Conservation (phyloP, 1,140 invertebrate genomes). For the Homarus americanus region DNA sequence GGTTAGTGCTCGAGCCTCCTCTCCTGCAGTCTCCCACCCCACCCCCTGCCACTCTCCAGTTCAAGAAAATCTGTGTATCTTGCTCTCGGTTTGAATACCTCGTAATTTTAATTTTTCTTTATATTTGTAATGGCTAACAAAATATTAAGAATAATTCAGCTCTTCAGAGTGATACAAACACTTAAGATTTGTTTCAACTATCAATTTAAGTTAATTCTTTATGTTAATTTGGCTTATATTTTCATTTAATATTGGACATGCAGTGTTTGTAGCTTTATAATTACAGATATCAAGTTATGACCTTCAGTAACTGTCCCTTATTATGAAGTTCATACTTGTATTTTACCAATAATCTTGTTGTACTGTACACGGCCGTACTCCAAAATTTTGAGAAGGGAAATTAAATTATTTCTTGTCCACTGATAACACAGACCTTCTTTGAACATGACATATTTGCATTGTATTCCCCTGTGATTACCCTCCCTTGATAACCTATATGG, state of each 20-base stretch:
- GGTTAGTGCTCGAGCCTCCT: slow-evolving; percentile 44
- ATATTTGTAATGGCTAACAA: not conserved
- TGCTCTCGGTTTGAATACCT: not conserved
- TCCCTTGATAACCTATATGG: not conserved
- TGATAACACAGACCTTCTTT: not conserved
- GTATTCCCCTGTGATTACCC: not conserved
- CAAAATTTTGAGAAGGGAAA: not conserved
- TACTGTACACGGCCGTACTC: not conserved
- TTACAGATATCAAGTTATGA: not conserved
- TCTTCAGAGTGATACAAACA: no score
- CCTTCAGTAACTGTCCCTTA: not conserved
- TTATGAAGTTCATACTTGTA: not conserved
- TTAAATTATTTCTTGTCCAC: not conserved
- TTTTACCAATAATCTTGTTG: not conserved
- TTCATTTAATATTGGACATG: not conserved
- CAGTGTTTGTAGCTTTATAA: not conserved
- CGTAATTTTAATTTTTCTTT: not conserved
- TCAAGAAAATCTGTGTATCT: slow-evolving; percentile 22
- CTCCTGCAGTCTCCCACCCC: not conserved
- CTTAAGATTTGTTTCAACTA: not conserved
- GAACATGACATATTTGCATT: not conserved
- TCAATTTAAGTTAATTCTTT: not conserved
- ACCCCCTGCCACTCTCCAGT: slow-evolving; percentile 11
- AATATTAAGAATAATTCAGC: not conserved
- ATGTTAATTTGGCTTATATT: no score